Conservation (phyloP, 1,140 invertebrate genomes). For the Himalopsyche phryganea region DNA sequence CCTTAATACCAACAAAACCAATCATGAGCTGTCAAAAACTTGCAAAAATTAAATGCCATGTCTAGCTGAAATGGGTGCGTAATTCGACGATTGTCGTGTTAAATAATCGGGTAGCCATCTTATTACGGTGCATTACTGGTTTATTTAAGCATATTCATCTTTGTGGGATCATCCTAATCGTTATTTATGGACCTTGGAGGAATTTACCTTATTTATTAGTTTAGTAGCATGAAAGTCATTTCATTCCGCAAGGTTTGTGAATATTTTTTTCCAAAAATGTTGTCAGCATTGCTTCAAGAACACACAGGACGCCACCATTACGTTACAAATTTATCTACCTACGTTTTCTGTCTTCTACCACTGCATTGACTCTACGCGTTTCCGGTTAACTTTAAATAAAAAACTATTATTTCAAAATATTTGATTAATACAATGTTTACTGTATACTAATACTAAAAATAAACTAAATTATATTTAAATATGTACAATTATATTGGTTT, state of each 20-base stretch:
- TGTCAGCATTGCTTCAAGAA: slow-evolving; percentile 25
- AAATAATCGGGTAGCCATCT: slow-evolving; percentile 14
- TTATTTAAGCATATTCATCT: not conserved
- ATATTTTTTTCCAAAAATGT: slow-evolving; percentile 25
- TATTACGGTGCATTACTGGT: not conserved
- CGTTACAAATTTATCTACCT: slow-evolving; percentile 20
- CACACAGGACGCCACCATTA: slow-evolving; percentile 28
- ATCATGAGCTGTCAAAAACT: slow-evolving; percentile 20
- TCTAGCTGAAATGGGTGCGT: not conserved
- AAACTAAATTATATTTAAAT: too few species aligned
- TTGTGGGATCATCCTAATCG: not conserved
- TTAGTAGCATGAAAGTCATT: slow-evolving; percentile 10
- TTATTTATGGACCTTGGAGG: slow-evolving; percentile 1
- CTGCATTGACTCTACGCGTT: too few species aligned
- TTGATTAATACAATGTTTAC: too few species aligned
- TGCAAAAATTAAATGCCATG: slow-evolving; percentile 10
- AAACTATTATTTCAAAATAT: too few species aligned
- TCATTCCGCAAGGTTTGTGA: slow-evolving; percentile 5
- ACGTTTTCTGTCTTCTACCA: too few species aligned
- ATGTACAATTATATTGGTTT: too few species aligned
- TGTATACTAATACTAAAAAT: too few species aligned
- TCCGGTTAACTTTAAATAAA: too few species aligned
- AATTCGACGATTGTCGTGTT: not conserved
- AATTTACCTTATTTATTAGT: slow-evolving; percentile 15
- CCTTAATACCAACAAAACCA: slow-evolving; percentile 17